Evolutionary conservation across 30 jellyfish, hydroid and myxozoan genomes (phyloP).

Genomic region (Nemopilema nomurai): DNA sequence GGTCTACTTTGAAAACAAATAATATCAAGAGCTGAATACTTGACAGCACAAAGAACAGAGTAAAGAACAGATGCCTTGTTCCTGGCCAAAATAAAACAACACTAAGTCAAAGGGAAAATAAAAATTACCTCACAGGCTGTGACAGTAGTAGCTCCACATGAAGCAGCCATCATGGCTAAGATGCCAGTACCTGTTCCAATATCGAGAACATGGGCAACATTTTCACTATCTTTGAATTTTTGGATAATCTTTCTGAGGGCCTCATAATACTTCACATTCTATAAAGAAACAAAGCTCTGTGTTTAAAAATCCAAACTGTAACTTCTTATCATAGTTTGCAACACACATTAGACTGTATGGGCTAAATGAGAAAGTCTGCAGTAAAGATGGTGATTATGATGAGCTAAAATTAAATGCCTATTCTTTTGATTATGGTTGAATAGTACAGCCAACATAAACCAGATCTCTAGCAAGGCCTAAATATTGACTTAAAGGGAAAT

Average conservation of each 20-base stretch:
- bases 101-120: neutral
- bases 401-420: no score
- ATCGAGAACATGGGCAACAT: slow-evolving; percentile 51
- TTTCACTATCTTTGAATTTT: slow-evolving; percentile 1
- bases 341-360: no score
- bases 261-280: slow-evolving; percentile 46
- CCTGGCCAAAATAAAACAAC: neutral
- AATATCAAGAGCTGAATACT: neutral
- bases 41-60: neutral
- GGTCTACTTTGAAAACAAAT: neutral
- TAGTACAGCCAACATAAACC: no score
- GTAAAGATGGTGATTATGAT: no score
- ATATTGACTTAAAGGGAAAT: no score
- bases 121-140: slow-evolving; percentile 81
- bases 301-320: no score
- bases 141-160: slow-evolving; percentile 63
- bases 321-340: no score
- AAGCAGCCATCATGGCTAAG: slow-evolving; percentile 96
- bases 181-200: slow-evolving; percentile 96
- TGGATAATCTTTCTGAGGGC: slow-evolving; percentile 50
- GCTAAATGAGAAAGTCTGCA: no score
- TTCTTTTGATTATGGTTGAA: no score
- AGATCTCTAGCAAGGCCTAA: no score
- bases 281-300: neutral
- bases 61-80: neutral